Percentiles rank a stretch among this genome's conserved stretches.
Evolutionary conservation across 1,140 invertebrate genomes (phyloP).

Genomic region (Meloidogyne exigua): DNA sequence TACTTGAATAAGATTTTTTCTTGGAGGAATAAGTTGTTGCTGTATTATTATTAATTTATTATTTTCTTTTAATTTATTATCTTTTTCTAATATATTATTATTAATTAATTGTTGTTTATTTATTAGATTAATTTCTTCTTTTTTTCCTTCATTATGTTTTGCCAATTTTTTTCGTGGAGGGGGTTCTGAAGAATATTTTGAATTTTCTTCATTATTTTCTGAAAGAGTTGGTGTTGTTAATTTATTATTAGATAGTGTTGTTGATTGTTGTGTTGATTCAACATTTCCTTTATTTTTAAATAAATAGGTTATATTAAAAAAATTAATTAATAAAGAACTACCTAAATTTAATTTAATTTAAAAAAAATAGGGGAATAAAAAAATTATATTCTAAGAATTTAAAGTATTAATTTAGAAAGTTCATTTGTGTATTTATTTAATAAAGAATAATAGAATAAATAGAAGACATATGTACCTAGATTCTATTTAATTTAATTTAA

Average conservation of each 20-base stretch:
- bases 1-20: conserved; percentile 2
- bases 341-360: too few species aligned
- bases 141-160: neutral
- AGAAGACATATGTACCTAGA: too few species aligned
- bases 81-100: neutral
- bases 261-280: neutral
- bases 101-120: too few species aligned
- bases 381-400: too few species aligned
- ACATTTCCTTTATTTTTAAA: neutral
- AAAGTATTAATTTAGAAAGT: too few species aligned
- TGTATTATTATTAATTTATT: neutral
- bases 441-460: too few species aligned
- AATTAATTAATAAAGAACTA: too few species aligned
- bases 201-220: neutral
- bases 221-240: conserved; percentile 6
- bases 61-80: neutral
- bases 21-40: neutral
- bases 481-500: neutral
- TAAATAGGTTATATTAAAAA: too few species aligned
- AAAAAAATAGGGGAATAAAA: too few species aligned
- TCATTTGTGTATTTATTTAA: too few species aligned
- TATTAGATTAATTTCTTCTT: neutral
- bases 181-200: neutral
- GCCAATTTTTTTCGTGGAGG: conserved; percentile 1
- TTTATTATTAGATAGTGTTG: neutral